phyloP scores from a whole-genome alignment of 2,888 invertebrate species.

The Tipula unca region DNA sequence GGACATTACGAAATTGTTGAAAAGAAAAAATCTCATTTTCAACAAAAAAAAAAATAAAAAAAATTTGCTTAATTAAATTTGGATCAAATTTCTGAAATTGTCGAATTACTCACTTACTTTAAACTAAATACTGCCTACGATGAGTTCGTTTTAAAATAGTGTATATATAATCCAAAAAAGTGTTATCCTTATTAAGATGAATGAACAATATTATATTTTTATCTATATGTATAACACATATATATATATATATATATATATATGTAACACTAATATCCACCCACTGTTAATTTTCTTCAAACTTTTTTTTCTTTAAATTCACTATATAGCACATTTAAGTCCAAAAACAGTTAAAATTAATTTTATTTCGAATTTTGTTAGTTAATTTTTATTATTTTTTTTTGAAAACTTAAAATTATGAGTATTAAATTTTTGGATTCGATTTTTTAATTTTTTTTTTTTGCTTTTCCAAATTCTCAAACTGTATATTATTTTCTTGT shows the following conservation, averaged over 20 bases:
- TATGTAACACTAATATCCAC: neutral
- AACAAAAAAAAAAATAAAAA: neutral
- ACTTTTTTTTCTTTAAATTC: neutral
- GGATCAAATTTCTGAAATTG: neutral
- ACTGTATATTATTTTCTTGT: neutral
- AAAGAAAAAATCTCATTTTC: neutral
- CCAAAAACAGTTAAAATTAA: neutral
- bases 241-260: neutral
- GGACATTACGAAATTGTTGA: slow-evolving; percentile 14
- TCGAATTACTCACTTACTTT: neutral
- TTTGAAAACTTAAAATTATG: neutral
- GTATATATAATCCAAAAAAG: neutral
- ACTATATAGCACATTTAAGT: neutral
- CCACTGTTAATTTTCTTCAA: neutral
- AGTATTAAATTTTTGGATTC: slow-evolving; percentile 14
- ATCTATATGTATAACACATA: neutral
- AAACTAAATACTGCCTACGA: neutral
- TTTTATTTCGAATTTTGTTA: neutral
- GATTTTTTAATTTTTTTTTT: neutral
- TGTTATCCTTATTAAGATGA: slow-evolving; percentile 8
- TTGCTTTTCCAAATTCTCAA: slow-evolving; percentile 21
- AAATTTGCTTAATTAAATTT: slow-evolving; percentile 8
- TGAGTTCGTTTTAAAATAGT: neutral
- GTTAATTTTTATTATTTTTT: neutral
- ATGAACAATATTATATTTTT: neutral